Base-by-base conservation (phyloP, 92 coral and sea anemone genomes). In the Chrysogorgia sp. region DNA sequence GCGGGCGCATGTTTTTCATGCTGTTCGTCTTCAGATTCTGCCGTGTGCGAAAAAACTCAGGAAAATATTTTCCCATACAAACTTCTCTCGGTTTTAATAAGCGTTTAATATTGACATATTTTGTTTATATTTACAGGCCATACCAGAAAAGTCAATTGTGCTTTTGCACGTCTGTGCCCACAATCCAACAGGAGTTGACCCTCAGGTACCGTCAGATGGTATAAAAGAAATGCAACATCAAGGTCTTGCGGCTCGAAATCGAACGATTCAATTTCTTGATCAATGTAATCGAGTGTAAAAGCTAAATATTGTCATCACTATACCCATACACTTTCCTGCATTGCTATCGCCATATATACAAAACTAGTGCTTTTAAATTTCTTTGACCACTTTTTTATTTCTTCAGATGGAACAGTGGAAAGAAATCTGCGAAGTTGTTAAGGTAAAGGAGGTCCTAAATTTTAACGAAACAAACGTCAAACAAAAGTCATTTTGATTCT, bases 171-270 rank as follows among this genome's bases (percentile, higher is more conserved):
- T 96, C 0, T 94, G 98, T 84, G 98, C 98, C 9, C 98, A 94
- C 57, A 94, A 94, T 66, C 98, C 98, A 1, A 94, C 98, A 56
- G 98, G 98, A 29, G 98, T 94, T 0, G 98, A 94, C 33, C 98
- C 98, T 9, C 91, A 91, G 92, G 98, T 94, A 48, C 10, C 12
- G 20, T 0, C 1, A 0, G 22, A 22, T 25, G 29, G 24, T 22
- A 26, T 6, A 58, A 20, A 20, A 3, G 35, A 58, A 8, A n/a
- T 31, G 34, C 66, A n/a, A 40, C 48, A n/a, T n/a, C n/a, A n/a
- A n/a, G n/a, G n/a, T n/a, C n/a, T n/a, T n/a, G n/a, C n/a, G n/a
- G n/a, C n/a, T n/a, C n/a, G n/a, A n/a, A n/a, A n/a, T n/a, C n/a
- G n/a, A n/a, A n/a, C n/a, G n/a, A n/a, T n/a, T n/a, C n/a, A n/a